Evolutionary conservation across 2,113 vertebrate genomes (phyloP).

Genomic region (Cisticola juncidis): DNA sequence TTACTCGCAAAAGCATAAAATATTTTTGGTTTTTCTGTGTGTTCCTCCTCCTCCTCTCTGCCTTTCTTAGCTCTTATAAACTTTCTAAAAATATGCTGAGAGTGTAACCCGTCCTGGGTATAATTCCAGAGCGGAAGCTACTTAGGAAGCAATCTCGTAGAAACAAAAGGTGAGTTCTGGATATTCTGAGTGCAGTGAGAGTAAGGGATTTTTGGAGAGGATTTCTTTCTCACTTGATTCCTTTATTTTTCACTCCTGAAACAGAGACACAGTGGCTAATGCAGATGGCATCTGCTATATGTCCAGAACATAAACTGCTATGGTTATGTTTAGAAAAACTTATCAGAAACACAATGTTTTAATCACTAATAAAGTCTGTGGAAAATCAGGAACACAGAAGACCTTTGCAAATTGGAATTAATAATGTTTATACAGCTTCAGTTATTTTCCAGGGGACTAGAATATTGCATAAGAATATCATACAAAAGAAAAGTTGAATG

Average conservation of each 20-base stretch:
- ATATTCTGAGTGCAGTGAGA: neutral
- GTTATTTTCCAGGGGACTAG: neutral
- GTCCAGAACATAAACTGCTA: neutral
- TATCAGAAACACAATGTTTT: neutral
- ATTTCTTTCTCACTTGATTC: neutral
- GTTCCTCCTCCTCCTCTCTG: conserved; percentile 7
- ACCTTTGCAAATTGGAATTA: neutral
- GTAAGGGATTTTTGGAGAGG: neutral
- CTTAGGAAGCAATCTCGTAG: neutral
- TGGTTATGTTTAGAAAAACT: neutral
- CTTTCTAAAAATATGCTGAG: conserved; percentile 58
- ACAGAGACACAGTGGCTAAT: neutral
- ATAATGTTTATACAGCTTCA: neutral
- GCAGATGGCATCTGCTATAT: neutral
- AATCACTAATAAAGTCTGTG: neutral
- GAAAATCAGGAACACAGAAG: neutral
- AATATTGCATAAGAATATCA: neutral
- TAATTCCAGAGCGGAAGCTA: conserved; percentile 9
- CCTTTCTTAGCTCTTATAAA: conserved; percentile 31
- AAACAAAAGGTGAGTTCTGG: conserved; percentile 22
- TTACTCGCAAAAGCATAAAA: conserved; percentile 29
- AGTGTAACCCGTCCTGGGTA: neutral
- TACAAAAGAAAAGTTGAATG: neutral
- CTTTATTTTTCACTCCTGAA: neutral
- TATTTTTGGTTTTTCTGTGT: conserved; percentile 54